Percentiles rank a stretch among this genome's conserved stretches.
Conservation (phyloP, 2,113 vertebrate species). For the Fulica atra region DNA sequence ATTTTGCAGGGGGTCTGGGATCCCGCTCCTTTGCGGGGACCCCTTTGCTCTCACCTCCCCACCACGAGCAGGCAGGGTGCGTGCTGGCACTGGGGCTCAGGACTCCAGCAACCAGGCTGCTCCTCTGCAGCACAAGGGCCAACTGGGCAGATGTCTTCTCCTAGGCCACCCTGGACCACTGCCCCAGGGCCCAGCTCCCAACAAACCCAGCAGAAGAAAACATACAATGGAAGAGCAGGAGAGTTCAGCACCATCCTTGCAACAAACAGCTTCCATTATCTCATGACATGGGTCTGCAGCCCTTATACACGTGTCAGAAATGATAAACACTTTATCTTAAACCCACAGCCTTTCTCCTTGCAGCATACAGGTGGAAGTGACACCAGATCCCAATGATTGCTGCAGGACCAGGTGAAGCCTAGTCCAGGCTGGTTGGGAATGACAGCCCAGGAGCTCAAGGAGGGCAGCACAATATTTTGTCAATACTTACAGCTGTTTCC, state of each 20-base stretch:
- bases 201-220: neutral
- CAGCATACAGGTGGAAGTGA: accelerated
- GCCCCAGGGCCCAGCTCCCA: neutral
- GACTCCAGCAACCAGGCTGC: neutral
- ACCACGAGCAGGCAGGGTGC: accelerated
- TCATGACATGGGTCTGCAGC: accelerated
- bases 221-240: accelerated
- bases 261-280: neutral
- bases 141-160: accelerated
- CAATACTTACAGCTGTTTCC: slow-evolving; percentile 8
- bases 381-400: accelerated
- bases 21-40: neutral
- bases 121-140: neutral
- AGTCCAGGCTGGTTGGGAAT: accelerated
- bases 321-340: neutral
- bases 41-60: neutral
- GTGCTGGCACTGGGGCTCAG: neutral
- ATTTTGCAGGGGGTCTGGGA: neutral
- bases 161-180: neutral
- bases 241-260: accelerated
- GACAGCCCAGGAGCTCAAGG: neutral
- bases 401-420: neutral
- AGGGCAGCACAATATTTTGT: neutral
- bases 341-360: accelerated
- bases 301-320: too few relatives aligned